A percentile compares a stretch with the other conserved stretches of the same genome.
Conservation (phyloP, 2,888 invertebrate genomes). For the Auanema sp. region DNA sequence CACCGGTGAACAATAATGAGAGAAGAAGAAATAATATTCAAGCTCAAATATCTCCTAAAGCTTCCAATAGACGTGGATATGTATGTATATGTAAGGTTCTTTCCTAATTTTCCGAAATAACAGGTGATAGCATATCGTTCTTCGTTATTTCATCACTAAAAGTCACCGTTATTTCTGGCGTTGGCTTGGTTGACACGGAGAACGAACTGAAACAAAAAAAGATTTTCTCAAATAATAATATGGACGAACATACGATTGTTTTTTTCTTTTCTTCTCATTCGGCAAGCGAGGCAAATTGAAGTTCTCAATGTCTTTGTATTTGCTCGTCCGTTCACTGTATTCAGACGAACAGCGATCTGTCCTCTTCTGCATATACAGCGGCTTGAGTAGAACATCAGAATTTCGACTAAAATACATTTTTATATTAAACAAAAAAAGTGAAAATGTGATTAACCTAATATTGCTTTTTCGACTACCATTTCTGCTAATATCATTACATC, state of each 20-base stretch:
- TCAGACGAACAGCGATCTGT: constrained; percentile 38
- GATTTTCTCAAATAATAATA: not conserved
- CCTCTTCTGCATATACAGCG: constrained; percentile 38
- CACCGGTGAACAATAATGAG: too few species aligned
- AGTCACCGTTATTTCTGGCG: constrained; percentile 21
- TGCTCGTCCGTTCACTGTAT: constrained; percentile 44
- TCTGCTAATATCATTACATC: constrained; percentile 27
- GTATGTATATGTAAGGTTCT: too few species aligned
- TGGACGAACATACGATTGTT: constrained; percentile 14
- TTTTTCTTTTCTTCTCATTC: constrained; percentile 19
- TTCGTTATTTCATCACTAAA: constrained; percentile 8
- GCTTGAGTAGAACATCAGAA: constrained; percentile 45
- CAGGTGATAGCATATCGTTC: too few species aligned
- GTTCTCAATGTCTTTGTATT: constrained; percentile 15
- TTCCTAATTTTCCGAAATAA: too few species aligned
- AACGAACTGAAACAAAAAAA: constrained; percentile 8
- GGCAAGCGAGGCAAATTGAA: constrained; percentile 14
- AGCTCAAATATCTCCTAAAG: too few species aligned
- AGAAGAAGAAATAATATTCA: too few species aligned
- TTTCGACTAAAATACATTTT: constrained; percentile 32
- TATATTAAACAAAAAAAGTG: not conserved
- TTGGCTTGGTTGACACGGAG: constrained; percentile 7
- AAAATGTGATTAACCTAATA: constrained; percentile 28
- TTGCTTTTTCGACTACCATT: constrained; percentile 37
- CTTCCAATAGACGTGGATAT: too few species aligned